phyloP scores from a whole-genome alignment of 2,113 vertebrate species.

The Chaetorhynchus papuensis region DNA sequence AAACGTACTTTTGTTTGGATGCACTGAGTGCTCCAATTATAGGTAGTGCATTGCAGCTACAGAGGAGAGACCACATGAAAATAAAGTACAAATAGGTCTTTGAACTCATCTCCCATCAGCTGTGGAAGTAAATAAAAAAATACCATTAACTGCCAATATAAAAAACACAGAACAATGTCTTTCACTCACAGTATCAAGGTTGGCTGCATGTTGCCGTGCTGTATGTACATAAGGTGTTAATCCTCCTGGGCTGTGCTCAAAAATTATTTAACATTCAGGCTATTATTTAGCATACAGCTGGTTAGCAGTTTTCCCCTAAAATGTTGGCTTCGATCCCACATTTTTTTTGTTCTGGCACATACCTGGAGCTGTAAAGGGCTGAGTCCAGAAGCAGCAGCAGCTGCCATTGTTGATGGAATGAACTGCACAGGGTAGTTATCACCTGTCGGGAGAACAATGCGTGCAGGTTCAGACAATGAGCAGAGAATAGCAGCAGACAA shows the following conservation, averaged over 20 bases:
- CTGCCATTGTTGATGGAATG: slow-evolving; percentile 99
- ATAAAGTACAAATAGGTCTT: background rate
- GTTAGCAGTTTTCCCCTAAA: slow-evolving; percentile 83
- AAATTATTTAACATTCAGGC: slow-evolving; percentile 88
- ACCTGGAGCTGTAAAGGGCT: slow-evolving; percentile 99
- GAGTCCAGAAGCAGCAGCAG: slow-evolving; percentile 99
- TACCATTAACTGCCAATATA: background rate
- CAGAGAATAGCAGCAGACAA: slow-evolving; percentile 82
- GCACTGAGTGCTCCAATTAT: background rate
- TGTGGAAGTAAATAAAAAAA: background rate
- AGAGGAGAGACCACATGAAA: background rate
- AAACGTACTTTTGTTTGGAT: background rate
- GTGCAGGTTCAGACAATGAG: slow-evolving; percentile 98
- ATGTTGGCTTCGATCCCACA: slow-evolving; percentile 83
- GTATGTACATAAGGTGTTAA: slow-evolving; percentile 87
- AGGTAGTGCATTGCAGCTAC: background rate
- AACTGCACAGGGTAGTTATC: slow-evolving; percentile 99
- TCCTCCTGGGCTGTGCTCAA: slow-evolving; percentile 79
- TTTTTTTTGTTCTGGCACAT: slow-evolving; percentile 88
- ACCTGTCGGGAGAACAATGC: slow-evolving; percentile 98
- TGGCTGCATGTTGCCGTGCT: slow-evolving; percentile 52
- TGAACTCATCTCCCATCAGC: background rate
- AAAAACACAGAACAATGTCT: slow-evolving; percentile 12
- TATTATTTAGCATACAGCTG: slow-evolving; percentile 97
- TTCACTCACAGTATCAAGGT: slow-evolving; percentile 41